These are phyloP conservation scores for Myiozetetes cayanensis DNA, from an alignment of 2,113 vertebrate genomes.

Conservation along the genomic window DNA sequence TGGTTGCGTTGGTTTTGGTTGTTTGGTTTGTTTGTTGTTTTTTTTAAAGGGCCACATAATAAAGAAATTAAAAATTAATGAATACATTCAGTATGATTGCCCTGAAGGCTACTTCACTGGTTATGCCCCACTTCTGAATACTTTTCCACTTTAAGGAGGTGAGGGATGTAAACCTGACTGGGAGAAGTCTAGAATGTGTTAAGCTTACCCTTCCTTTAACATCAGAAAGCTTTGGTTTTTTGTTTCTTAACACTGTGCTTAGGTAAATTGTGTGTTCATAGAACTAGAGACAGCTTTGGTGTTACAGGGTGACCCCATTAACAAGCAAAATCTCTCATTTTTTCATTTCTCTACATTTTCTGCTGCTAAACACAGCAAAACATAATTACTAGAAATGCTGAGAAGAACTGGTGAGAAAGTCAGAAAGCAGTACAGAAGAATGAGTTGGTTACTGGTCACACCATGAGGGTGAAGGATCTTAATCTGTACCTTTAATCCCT, in stretches of 20 bases:
- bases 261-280: neutral
- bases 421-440: neutral
- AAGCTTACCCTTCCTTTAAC: neutral
- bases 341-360: neutral
- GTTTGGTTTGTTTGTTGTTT: neutral
- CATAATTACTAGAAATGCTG: neutral
- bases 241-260: neutral
- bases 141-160: neutral
- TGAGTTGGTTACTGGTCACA: neutral
- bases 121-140: neutral
- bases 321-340: neutral
- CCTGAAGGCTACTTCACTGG: neutral
- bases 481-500: neutral
- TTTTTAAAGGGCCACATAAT: neutral
- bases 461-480: neutral
- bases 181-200: neutral
- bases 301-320: neutral
- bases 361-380: neutral
- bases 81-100: neutral
- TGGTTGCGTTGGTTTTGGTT: accelerated
- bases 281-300: neutral
- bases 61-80: neutral
- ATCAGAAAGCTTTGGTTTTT: neutral
- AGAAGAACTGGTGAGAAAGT: neutral
- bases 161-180: neutral